Evolutionary conservation across 2,113 vertebrate species (phyloP), one percentile per base, ranked within the genome.

Genomic region (Callionymus lyra): DNA sequence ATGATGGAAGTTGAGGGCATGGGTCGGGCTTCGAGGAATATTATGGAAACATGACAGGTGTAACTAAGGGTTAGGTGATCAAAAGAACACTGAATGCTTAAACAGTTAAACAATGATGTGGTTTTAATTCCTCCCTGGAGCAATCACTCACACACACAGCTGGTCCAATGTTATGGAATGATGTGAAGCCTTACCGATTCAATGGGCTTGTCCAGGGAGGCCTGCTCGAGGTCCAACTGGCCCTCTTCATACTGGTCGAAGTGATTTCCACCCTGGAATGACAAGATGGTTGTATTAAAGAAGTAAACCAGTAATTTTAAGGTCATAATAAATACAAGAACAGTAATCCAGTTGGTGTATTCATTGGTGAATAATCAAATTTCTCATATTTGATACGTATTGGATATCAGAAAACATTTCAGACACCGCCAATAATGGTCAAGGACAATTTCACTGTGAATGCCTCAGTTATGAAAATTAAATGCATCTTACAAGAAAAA

Each of bases 221-320:
- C 94, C 68, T 99, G 95, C 72, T 99, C 95, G 71, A 99, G 85
- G 83, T 99, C 95, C 89, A 99, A 76, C 72, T 99, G 95, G 79
- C 95, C 95, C 65, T 99, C 95, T 80, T 99, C 95, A 83, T 97
- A 99, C 3, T 97, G 93, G 87, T 99, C 95, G 86, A 99, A 99
- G 86, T 97, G 93, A 91, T 98, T 99, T 69, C 92, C 95, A 87
- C 94, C 95, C 95, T 99, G 81, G 21, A 11, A 70, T 65, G 47
- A 58, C 72, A 77, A 44, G 56, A 17, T 34, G 12, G 8, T 14
- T 4, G 37, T 31, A 34, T 64, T 31, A 59, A 32, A 65, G 17
- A 41, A 10, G 31, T 34, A 10, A 38, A 38, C 9, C 9, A 2
- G 15, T 38, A 9, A 5, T 38, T 38, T 16, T 6, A 11, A 6